Evolutionary conservation across 1,140 invertebrate genomes (phyloP).

Genomic region (Phthorimaea operculella): DNA sequence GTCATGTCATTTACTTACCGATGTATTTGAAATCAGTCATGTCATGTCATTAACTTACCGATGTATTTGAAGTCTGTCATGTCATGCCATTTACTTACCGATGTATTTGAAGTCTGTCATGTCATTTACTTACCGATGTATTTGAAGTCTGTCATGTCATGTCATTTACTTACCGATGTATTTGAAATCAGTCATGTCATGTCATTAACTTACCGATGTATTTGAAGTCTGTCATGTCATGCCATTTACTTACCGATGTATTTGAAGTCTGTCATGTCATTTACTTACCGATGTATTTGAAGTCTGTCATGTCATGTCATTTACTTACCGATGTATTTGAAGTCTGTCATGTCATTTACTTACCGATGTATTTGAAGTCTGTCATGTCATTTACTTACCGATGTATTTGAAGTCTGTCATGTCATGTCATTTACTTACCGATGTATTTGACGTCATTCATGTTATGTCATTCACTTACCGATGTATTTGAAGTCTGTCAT

Average conservation of each 20-base stretch:
- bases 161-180: slow-evolving; percentile 64
- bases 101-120: slow-evolving; percentile 76
- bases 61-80: slow-evolving; percentile 76
- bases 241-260: slow-evolving; percentile 64
- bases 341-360: slow-evolving; percentile 81
- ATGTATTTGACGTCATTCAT: slow-evolving; percentile 76
- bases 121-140: slow-evolving; percentile 71
- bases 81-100: slow-evolving; percentile 69
- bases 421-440: slow-evolving; percentile 69
- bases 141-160: slow-evolving; percentile 79
- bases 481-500: slow-evolving; percentile 76
- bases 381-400: slow-evolving; percentile 58
- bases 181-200: slow-evolving; percentile 79
- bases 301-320: slow-evolving; percentile 74
- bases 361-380: no score
- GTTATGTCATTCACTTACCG: slow-evolving; percentile 67
- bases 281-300: slow-evolving; percentile 71
- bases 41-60: slow-evolving; percentile 69
- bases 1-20: slow-evolving; percentile 69
- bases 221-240: slow-evolving; percentile 79
- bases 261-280: slow-evolving; percentile 79
- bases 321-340: slow-evolving; percentile 71
- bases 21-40: slow-evolving; percentile 76
- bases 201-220: slow-evolving; percentile 64
- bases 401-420: slow-evolving; percentile 76